Evolutionary conservation across 2,797 vertebrate species (phyloP).

Genomic region (Helarctos malayanus): DNA sequence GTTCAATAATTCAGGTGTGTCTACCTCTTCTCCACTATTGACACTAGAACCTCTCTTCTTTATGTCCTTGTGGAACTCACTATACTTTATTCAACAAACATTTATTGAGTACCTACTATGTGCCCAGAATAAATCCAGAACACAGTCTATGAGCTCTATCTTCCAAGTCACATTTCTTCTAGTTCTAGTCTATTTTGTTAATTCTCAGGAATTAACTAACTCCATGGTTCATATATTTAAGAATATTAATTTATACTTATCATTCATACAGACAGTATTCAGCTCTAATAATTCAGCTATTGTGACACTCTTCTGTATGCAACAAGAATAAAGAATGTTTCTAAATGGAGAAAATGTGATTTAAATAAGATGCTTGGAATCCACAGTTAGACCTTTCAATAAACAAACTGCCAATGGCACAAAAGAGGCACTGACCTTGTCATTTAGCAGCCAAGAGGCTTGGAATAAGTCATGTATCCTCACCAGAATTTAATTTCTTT

Average conservation of each 20-base stretch:
- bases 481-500: background rate
- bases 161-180: conserved; percentile 1
- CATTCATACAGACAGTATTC: background rate
- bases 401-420: background rate
- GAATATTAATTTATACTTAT: conserved; percentile 15
- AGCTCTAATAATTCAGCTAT: background rate
- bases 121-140: background rate
- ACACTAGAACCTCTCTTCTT: background rate
- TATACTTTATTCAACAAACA: background rate
- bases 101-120: background rate
- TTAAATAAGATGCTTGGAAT: conserved; percentile 21
- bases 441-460: background rate
- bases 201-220: background rate
- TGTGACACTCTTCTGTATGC: background rate
- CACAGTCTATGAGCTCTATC: background rate
- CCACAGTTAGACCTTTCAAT: background rate
- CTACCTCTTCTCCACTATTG: background rate
- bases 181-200: background rate
- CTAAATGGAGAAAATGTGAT: conserved; percentile 13
- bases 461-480: background rate
- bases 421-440: background rate
- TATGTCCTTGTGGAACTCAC: background rate
- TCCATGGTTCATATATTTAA: background rate
- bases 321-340: background rate
- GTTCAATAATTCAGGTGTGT: background rate